A percentile compares a stretch with the other conserved stretches of the same genome.
phyloP scores from a whole-genome alignment of 2,888 invertebrate genomes.

The Heliconius aoede region DNA sequence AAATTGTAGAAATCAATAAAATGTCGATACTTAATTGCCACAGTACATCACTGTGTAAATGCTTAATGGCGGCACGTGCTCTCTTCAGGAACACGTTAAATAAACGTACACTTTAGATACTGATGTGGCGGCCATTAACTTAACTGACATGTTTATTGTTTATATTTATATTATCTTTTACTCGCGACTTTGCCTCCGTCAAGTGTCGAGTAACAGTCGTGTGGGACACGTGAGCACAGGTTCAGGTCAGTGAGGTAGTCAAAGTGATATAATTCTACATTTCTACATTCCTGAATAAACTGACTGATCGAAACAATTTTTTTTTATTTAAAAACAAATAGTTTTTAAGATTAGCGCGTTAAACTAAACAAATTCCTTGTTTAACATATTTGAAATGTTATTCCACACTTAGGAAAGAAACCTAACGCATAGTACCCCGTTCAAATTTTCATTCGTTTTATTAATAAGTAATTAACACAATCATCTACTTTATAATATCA shows the following conservation, averaged over 20 bases:
- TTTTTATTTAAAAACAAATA: neutral
- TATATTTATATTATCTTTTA: neutral
- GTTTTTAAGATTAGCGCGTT: neutral
- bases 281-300: neutral
- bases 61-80: slow-evolving; percentile 32
- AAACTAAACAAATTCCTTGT: neutral
- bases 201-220: too few relatives aligned
- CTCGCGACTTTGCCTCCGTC: too few relatives aligned
- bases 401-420: too few relatives aligned
- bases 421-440: too few relatives aligned
- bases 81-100: slow-evolving; percentile 23
- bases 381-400: too few relatives aligned
- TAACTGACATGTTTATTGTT: neutral
- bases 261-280: neutral
- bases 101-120: slow-evolving; percentile 14
- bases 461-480: too few relatives aligned
- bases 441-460: too few relatives aligned
- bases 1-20: neutral
- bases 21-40: neutral
- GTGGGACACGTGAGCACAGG: too few relatives aligned
- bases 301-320: neutral
- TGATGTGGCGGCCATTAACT: slow-evolving; percentile 10
- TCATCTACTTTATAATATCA: too few relatives aligned
- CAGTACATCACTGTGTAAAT: slow-evolving; percentile 7
- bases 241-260: too few relatives aligned